These are phyloP conservation scores for Heliangelus exortis DNA, from an alignment of 2,797 vertebrate species.

Conservation along the genomic window DNA sequence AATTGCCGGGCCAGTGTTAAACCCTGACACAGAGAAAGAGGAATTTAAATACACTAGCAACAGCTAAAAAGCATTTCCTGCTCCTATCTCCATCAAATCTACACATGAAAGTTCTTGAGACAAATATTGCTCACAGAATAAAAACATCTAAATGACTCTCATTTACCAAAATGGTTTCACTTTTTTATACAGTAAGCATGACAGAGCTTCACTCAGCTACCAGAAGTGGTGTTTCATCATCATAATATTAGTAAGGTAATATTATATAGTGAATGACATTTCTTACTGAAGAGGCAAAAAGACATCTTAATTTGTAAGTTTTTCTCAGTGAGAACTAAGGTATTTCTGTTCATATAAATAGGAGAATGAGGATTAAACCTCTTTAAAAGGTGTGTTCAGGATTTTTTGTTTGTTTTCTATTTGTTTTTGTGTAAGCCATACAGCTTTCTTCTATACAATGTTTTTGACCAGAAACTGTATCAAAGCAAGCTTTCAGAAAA, in stretches of 20 bases:
- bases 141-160: neutral
- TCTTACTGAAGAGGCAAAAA: neutral
- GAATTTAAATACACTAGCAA: neutral
- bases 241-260: neutral
- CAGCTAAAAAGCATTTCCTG: neutral
- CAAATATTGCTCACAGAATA: neutral
- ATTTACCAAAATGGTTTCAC: neutral
- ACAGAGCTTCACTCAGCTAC: neutral
- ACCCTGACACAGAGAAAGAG: neutral
- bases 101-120: neutral
- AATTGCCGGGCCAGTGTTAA: no score
- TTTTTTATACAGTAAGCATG: neutral
- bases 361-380: neutral
- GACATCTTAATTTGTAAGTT: neutral
- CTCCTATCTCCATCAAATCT: neutral
- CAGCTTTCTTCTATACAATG: neutral
- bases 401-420: neutral
- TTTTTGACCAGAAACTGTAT: neutral
- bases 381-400: neutral
- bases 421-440: neutral
- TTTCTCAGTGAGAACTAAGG: neutral
- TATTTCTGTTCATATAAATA: neutral
- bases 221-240: neutral
- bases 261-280: neutral
- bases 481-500: constrained; percentile 3